Evolutionary conservation across 1,140 invertebrate genomes (phyloP).

Genomic region (Drusus annulatus): DNA sequence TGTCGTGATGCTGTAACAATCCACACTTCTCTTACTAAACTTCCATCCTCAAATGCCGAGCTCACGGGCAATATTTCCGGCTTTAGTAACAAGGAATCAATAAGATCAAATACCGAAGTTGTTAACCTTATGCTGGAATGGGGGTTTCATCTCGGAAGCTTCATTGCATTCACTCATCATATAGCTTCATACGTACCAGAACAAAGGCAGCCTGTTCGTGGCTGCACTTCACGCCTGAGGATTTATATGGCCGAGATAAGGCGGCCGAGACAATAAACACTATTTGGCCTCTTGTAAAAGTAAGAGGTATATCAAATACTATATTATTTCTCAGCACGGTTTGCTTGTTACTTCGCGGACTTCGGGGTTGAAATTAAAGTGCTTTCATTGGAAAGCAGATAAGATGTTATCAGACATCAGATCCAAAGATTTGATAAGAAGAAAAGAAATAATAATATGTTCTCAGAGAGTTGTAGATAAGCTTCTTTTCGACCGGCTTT

Average conservation of each 20-base stretch:
- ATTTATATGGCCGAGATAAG: conserved; percentile 46
- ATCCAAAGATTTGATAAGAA: not conserved
- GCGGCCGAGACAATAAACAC: conserved; percentile 43
- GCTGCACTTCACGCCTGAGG: conserved; percentile 28
- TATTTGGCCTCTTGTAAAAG: conserved; percentile 39
- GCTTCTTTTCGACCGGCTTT: not conserved
- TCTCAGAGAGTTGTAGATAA: not conserved
- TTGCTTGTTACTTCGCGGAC: not conserved
- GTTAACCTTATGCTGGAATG: not conserved
- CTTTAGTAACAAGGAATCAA: conserved; percentile 8
- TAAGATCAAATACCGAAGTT: not conserved
- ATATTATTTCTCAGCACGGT: conserved; percentile 1
- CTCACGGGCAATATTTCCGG: not conserved
- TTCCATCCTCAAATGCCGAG: not conserved
- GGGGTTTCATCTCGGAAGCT: not conserved
- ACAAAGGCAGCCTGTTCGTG: not conserved
- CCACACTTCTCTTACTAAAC: not conserved
- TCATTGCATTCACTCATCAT: not conserved
- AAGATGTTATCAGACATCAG: not conserved
- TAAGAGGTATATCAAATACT: conserved; percentile 16
- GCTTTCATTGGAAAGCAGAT: conserved; percentile 1
- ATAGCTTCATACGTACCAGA: not conserved
- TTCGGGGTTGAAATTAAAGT: not conserved
- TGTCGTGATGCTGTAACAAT: conserved; percentile 20
- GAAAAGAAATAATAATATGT: not conserved